Evolutionary conservation across 2,888 invertebrate species (phyloP).

Genomic region (Glaucopsyche alexis): DNA sequence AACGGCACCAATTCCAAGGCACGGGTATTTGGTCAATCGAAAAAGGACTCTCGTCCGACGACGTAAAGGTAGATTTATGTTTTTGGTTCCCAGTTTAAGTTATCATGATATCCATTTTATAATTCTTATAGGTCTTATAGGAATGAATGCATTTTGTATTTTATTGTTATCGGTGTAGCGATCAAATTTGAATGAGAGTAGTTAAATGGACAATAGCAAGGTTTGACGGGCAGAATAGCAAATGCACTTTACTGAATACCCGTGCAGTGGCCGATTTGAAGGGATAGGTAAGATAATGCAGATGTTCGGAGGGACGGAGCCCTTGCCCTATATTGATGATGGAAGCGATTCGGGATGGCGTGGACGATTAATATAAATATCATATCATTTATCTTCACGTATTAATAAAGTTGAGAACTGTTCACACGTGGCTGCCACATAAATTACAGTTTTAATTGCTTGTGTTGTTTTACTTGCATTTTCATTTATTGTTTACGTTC

Average conservation of each 20-base stretch:
- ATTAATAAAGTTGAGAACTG: constrained; percentile 31
- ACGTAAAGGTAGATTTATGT: constrained; percentile 42
- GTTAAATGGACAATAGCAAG: constrained; percentile 54
- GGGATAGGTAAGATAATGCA: constrained; percentile 77
- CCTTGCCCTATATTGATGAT: constrained; percentile 62
- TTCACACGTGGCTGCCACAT: constrained; percentile 32
- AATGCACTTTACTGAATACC: constrained; percentile 75
- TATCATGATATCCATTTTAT: constrained; percentile 60
- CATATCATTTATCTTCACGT: constrained; percentile 28
- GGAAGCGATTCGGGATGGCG: constrained; percentile 65
- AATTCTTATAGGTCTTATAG: constrained; percentile 43
- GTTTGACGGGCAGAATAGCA: constrained; percentile 67
- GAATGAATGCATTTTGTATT: constrained; percentile 40
- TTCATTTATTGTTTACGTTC: background rate
- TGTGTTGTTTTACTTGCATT: background rate
- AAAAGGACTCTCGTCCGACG: constrained; percentile 41
- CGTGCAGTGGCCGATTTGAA: constrained; percentile 68
- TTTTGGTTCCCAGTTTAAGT: constrained; percentile 48
- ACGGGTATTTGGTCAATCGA: constrained; percentile 40
- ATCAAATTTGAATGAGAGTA: constrained; percentile 41
- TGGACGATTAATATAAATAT: constrained; percentile 72
- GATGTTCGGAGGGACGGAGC: constrained; percentile 58
- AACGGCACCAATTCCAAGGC: constrained; percentile 59
- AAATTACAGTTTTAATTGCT: constrained; percentile 18
- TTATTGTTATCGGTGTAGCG: constrained; percentile 40